Percentiles rank a stretch among this genome's conserved stretches.
Conservation (phyloP, 2,113 vertebrate genomes). For the Psilopogon haemacephalus region DNA sequence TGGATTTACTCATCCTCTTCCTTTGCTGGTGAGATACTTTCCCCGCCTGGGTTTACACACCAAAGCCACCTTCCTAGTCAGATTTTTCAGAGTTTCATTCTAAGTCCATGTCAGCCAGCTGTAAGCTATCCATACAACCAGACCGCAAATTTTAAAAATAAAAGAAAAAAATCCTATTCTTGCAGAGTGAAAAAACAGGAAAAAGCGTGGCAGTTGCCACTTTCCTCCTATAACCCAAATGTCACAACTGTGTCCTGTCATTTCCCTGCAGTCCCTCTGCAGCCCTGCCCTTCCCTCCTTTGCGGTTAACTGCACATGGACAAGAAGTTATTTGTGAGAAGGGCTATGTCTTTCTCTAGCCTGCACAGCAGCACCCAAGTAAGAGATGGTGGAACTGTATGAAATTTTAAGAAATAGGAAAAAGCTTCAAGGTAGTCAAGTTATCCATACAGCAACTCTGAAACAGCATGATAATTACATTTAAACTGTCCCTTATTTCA, state of each 20-base stretch:
- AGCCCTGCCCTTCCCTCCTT: not conserved
- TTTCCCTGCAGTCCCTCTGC: not conserved
- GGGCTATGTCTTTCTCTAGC: not conserved
- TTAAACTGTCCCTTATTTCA: not conserved
- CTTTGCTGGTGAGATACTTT: not conserved
- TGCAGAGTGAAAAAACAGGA: not conserved
- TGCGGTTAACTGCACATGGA: not conserved
- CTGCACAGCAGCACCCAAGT: not conserved
- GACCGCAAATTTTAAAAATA: not conserved
- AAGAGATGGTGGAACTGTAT: not conserved
- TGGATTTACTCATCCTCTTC: not conserved
- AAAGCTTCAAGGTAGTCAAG: not conserved
- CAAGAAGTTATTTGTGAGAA: not conserved
- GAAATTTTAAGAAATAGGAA: not conserved
- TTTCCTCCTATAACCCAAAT: not conserved
- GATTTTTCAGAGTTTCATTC: not conserved
- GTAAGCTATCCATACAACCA: not conserved
- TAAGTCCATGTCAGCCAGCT: not conserved
- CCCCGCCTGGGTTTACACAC: not conserved
- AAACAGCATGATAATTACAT: not conserved
- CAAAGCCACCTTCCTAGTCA: not conserved
- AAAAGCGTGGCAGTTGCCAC: not conserved
- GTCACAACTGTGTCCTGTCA: not conserved
- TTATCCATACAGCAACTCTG: not conserved
- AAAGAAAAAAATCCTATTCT: not conserved